phyloP scores from a whole-genome alignment of 2,797 vertebrate genomes.

The Acanthiza pusilla region DNA sequence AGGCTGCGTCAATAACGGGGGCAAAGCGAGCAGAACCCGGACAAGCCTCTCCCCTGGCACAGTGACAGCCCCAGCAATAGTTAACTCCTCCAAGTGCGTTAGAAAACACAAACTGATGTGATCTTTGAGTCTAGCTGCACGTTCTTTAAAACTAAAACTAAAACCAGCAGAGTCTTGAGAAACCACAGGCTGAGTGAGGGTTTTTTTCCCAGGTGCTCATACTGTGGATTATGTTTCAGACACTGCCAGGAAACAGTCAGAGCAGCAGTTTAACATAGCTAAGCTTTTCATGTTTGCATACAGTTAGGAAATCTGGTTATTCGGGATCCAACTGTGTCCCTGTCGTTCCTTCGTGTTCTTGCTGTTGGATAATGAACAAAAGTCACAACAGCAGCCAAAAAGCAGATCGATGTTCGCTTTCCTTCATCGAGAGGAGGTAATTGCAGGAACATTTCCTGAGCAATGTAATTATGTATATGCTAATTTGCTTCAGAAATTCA shows the following conservation, averaged over 20 bases:
- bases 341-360: neutral
- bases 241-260: slow-evolving; percentile 5
- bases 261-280: slow-evolving; percentile 16
- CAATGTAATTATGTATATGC: slow-evolving; percentile 31
- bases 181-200: neutral
- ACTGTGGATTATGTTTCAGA: neutral
- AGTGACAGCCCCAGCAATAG: neutral
- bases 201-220: neutral
- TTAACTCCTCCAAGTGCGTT: neutral
- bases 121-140: neutral
- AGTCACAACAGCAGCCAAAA: slow-evolving; percentile 25
- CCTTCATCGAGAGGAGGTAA: slow-evolving; percentile 9
- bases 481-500: slow-evolving; percentile 26
- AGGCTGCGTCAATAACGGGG: neutral
- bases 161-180: neutral
- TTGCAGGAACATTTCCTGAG: slow-evolving; percentile 41
- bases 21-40: neutral
- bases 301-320: slow-evolving; percentile 40
- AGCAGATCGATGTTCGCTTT: neutral
- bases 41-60: neutral
- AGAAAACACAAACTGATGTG: neutral
- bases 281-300: slow-evolving; percentile 27
- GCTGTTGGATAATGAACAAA: slow-evolving; percentile 36
- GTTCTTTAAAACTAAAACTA: neutral
- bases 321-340: slow-evolving; percentile 33